Evolutionary conservation across 2,113 vertebrate genomes (phyloP).

Genomic region (Propithecus coquereli): DNA sequence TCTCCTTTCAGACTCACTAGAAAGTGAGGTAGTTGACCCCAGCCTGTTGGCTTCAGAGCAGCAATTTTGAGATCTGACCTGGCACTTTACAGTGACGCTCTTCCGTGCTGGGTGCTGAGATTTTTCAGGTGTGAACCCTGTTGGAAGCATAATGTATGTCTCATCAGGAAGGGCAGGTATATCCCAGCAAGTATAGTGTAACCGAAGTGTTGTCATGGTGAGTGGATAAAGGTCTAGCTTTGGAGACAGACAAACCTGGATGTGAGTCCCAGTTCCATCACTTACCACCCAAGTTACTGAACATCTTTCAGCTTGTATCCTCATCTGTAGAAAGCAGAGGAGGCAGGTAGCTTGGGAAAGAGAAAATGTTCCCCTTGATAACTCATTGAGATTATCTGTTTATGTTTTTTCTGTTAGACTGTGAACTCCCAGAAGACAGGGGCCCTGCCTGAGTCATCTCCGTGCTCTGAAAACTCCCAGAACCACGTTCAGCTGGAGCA

Average conservation of each 20-base stretch:
- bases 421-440: background rate
- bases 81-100: background rate
- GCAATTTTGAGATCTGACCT: background rate
- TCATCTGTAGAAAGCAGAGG: background rate
- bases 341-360: background rate
- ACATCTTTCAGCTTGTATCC: background rate
- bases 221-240: background rate
- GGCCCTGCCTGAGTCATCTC: background rate
- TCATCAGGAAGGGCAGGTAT: background rate
- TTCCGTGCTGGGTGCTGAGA: background rate
- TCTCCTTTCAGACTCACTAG: background rate
- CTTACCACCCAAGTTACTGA: background rate
- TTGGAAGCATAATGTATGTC: background rate
- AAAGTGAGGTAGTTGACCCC: background rate
- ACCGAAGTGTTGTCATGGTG: background rate
- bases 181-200: background rate
- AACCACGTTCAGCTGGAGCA: background rate
- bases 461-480: background rate
- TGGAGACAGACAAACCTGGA: background rate
- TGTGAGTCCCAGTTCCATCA: background rate
- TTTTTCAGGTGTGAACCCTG: background rate
- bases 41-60: background rate
- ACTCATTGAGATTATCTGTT: background rate
- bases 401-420: background rate
- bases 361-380: no score